Evolutionary conservation across 2,888 invertebrate species (phyloP), one percentile per base, ranked within the genome.

Genomic region (Tiphia femorata): DNA sequence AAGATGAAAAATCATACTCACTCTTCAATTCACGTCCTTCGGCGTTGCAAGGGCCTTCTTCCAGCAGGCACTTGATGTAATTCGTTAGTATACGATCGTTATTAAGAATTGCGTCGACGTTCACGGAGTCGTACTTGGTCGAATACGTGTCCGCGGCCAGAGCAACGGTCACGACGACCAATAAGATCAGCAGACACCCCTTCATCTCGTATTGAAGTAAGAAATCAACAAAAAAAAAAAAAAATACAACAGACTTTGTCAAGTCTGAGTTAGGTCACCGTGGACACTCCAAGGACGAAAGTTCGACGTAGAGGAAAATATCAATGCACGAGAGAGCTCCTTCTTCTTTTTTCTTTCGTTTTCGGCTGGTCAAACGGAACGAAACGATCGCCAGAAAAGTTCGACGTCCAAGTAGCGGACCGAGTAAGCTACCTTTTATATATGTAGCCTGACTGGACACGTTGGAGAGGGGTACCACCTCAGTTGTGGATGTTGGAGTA

Each of bases 31-130:
- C 88, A 35, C 87, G 84, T 43, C 87, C 88, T 70, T 88, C 89
- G 1, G 86, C 77, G 0, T 88, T 88, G 73, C 89, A 89, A 1
- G 86, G 83, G 7, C 88, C 88, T 66, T 88, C 86, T 4, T 88
- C 89, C 82, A 89, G 82, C 76, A 89, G 77, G 70, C 89, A 90
- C 67, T 86, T 87, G 65, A 89, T 86, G 75, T 89, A 89, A 77
- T 86, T 87, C n/a, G 84, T 84, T 6, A 89, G 83, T 16, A 89
- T 84, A 20, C 88, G 82, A 29, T 85, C 83, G 72, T 89, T 89
- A 47, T 79, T 77, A 37, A 90, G 79, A 63, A 89, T 87, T 54
- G 83, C 84, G 55, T 89, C 88, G 12, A 90, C 83, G 72, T 89
- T 86, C 41, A 89, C 79, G 64, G 86, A 85, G 73, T 87, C 87